Evolutionary conservation across 2,888 invertebrate genomes (phyloP), one percentile per base, ranked within the genome.

Genomic region (Pimpla rufipes): DNA sequence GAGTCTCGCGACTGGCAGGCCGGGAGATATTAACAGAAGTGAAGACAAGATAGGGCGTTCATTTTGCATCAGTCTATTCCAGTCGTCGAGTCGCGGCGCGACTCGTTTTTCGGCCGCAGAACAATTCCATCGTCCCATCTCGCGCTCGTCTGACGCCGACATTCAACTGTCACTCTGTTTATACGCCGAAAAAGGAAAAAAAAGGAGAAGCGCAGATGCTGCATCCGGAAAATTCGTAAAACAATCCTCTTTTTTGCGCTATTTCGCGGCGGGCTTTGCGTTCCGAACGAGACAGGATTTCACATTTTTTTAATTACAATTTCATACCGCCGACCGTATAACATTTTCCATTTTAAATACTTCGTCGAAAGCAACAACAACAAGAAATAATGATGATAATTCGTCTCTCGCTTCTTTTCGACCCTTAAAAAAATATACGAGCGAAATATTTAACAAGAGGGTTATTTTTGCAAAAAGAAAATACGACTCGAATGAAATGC

Each of bases 1-100:
- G 35, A 64, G 11, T 40, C n/a, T 52, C 50, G 45, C 59, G 29
- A 23, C 18, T 29, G 40, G 13, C 35, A 18, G 55, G 35, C 18
- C 52, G 35, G 35, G 37, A 35, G 29, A 35, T 70, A 70, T 79
- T 59, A 79, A 67, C n/a, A 67, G 21, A 35, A n/a, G 23, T n/a
- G 23, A 18, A 47, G n/a, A 13, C 64, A 74, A 45, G 66, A 42
- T 57, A 40, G 66, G 57, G 8, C 59, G 29, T 59, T 73, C 21
- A 45, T 73, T 73, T 29, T 73, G 57, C 59, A 59, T 13, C 42
- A 42, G 57, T 45, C 59, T 73, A 59, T 73, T 73, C 42, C 16
- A 62, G 62, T 73, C 45, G 21, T 23, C 42, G 21, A n/a, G 55
- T 29, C 45, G 18, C 18, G 45, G 6, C 37, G 37, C 59, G 57